phyloP scores from a whole-genome alignment of 2,113 vertebrate genomes.

The Oryzias celebensis region DNA sequence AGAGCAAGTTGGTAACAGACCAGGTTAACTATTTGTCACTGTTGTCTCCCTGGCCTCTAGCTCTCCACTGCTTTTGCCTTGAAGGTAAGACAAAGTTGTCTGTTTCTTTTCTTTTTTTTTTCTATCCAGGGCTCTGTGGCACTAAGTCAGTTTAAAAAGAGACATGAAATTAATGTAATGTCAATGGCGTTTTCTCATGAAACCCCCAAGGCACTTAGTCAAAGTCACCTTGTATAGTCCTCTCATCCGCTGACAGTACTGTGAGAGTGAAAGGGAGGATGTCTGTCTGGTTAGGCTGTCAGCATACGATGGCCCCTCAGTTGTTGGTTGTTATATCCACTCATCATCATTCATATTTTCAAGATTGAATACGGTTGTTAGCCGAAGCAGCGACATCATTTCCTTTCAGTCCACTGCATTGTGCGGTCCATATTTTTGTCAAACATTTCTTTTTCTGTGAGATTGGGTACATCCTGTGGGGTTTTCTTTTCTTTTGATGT shows the following conservation, averaged over 20 bases:
- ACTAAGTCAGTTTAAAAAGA: conserved; percentile 70
- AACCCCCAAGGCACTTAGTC: conserved; percentile 76
- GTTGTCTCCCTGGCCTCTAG: conserved; percentile 46
- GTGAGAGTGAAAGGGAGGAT: conserved; percentile 72
- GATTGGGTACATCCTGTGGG: conserved; percentile 55
- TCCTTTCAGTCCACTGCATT: conserved; percentile 20
- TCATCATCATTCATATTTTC: conserved; percentile 40
- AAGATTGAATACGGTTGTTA: conserved; percentile 45
- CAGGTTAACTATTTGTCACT: conserved; percentile 47
- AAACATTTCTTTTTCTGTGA: conserved; percentile 36
- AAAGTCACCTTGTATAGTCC: conserved; percentile 80
- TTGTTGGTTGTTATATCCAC: conserved; percentile 58
- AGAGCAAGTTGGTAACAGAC: conserved; percentile 40
- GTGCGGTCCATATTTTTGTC: conserved; percentile 8
- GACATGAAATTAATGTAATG: conserved; percentile 77
- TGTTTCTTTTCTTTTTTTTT: conserved; percentile 23
- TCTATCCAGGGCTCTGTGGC: conserved; percentile 51
- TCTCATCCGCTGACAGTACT: conserved; percentile 70
- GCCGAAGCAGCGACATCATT: conserved; percentile 35
- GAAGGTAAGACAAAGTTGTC: conserved; percentile 37
- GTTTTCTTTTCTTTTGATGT: conserved; percentile 69
- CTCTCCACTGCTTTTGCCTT: conserved; percentile 33
- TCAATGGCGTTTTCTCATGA: conserved; percentile 70
- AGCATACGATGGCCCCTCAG: conserved; percentile 57
- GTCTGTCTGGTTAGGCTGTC: conserved; percentile 66